Conservation (phyloP, 2,888 invertebrate genomes). For the Gymnoscelis rufifasciata region DNA sequence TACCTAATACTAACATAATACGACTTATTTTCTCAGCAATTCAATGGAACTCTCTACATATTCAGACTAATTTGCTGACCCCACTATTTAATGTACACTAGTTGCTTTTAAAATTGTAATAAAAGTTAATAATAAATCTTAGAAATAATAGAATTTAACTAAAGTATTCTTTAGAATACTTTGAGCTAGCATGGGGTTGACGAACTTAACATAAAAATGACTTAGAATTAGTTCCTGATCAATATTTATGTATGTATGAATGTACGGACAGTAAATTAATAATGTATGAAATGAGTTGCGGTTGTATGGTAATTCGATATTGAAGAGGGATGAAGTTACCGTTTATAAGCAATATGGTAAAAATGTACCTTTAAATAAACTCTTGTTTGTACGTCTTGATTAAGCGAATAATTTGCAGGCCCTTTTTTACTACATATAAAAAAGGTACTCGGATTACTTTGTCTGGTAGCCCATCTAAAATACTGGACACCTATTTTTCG, state of each 20-base stretch:
- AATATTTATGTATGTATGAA: conserved; percentile 17
- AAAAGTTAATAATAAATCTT: conserved; percentile 9
- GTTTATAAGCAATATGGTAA: too few relatives aligned
- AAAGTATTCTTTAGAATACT: conserved; percentile 8
- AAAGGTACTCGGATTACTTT: too few relatives aligned
- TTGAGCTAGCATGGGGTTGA: conserved; percentile 3
- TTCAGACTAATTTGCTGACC: neutral
- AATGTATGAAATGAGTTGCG: conserved; percentile 25
- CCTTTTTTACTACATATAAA: too few relatives aligned
- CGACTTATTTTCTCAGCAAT: neutral
- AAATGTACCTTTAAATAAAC: too few relatives aligned
- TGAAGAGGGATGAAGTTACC: neutral
- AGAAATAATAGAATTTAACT: conserved; percentile 1
- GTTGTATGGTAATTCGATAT: conserved; percentile 23
- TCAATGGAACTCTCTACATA: neutral
- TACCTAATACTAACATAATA: too few relatives aligned
- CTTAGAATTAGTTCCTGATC: conserved; percentile 11
- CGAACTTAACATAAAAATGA: conserved; percentile 17
- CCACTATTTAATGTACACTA: neutral
- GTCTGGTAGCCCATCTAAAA: too few relatives aligned
- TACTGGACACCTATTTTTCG: too few relatives aligned
- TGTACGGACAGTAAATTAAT: conserved; percentile 15
- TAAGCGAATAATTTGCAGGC: too few relatives aligned
- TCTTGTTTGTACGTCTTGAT: too few relatives aligned
- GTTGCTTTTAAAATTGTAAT: conserved; percentile 3